phyloP scores from a whole-genome alignment of 2,113 vertebrate species.

The Macroglossus sobrinus region DNA sequence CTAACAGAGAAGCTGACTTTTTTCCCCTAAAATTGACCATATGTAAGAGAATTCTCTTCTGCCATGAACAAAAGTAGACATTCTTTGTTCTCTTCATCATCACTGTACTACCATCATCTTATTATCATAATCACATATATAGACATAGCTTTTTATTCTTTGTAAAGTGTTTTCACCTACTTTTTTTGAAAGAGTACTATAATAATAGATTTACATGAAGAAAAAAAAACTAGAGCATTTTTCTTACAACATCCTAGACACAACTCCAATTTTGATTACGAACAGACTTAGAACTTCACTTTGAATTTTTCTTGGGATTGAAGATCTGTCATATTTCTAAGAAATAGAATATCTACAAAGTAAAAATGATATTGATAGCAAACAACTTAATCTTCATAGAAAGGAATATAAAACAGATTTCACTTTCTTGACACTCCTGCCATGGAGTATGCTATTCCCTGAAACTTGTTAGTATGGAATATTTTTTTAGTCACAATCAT shows the following conservation, averaged over 20 bases:
- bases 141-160: not conserved
- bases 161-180: not conserved
- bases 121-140: not conserved
- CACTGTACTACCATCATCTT: not conserved
- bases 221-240: not conserved
- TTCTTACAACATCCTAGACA: not conserved
- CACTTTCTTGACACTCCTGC: not conserved
- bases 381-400: not conserved
- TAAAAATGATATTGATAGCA: not conserved
- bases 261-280: not conserved
- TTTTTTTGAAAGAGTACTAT: not conserved
- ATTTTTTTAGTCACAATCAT: not conserved
- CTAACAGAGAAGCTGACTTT: not conserved
- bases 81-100: not conserved
- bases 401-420: not conserved
- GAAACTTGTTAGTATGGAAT: not conserved
- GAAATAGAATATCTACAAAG: not conserved
- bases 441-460: not conserved
- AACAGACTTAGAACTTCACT: not conserved
- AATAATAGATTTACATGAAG: not conserved
- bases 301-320: not conserved
- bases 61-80: not conserved
- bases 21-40: not conserved
- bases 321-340: not conserved
- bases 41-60: not conserved